Percentiles rank a stretch among this genome's conserved stretches.
Evolutionary conservation across 2,797 vertebrate species (phyloP).

Genomic region (Syndactyla subalaris): DNA sequence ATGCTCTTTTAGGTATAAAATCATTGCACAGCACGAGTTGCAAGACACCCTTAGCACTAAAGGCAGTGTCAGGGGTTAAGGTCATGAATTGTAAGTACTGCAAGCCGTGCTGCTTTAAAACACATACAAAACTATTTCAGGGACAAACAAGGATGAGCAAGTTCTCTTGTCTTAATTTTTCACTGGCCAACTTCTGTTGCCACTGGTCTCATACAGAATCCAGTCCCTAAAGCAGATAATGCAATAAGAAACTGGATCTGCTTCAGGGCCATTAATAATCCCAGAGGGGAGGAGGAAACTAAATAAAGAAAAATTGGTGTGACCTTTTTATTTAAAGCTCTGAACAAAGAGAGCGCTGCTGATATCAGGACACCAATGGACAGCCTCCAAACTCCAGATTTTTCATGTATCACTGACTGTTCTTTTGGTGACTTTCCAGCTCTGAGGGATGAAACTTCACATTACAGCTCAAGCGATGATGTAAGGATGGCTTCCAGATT

Average conservation of each 20-base stretch:
- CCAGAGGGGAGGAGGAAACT: not conserved
- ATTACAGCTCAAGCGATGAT: not conserved
- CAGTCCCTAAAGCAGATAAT: not conserved
- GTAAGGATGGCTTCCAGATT: not conserved
- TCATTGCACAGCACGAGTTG: not conserved
- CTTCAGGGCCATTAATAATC: not conserved
- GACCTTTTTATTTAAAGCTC: slow-evolving; percentile 11
- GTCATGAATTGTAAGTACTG: not conserved
- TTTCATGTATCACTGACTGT: not conserved
- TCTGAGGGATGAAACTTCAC: not conserved
- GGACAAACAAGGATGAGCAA: not conserved
- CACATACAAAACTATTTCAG: not conserved
- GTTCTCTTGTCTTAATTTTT: not conserved
- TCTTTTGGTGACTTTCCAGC: not conserved
- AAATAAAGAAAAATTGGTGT: not conserved
- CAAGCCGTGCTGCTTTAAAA: not conserved
- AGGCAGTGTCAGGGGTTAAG: slow-evolving; percentile 22
- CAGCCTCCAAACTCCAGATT: not conserved
- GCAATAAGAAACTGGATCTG: not conserved
- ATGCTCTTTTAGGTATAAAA: not conserved
- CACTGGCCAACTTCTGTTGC: not conserved
- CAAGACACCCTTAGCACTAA: not conserved
- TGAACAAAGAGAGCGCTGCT: slow-evolving; percentile 5
- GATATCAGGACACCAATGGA: not conserved
- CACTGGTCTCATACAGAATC: not conserved